Base-by-base conservation (phyloP, 2,113 vertebrate species). In the Irena cyanogastra region DNA sequence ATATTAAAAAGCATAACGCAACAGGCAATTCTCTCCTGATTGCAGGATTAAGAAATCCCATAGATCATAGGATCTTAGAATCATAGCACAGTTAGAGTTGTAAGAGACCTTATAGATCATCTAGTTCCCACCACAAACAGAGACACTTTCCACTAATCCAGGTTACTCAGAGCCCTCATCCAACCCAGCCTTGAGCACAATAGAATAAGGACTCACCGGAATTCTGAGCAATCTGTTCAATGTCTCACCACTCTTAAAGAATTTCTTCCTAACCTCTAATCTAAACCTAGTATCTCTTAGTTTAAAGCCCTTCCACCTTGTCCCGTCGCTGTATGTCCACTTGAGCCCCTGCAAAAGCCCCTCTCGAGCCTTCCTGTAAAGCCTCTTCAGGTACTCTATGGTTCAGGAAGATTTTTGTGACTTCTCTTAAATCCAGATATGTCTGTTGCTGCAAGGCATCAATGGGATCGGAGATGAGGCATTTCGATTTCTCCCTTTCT, bases 381-480 rank as follows among this genome's bases (percentile, higher is more conserved):
- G 23, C 27, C 13, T 33, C 22, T 59, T 65, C 7, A 44, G 37
- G 37, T 35, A 44, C 11, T 50, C 11, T 13, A 7, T 13, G 11
- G 5, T 4, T n/a, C 19, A 59, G 44, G 33, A 74, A 52, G 27
- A 52, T 30, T 57, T 77, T 39, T 7, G 26, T 33, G 7, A 47
- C 8, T 45, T 76, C 49, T 68, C 18, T 66, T 71, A 68, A 64
- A 64, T 64, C 16, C 18, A 49, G n/a, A 12, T 47, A 7, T 22
- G n/a, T 22, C n/a, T 75, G 17, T 26, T 79, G n/a, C 18, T 76
- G 39, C 17, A 26, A 76, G 24, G 3, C 8, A 37, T 30, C 42
- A 63, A 5, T 0, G 0, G 7, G 6, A 2, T 70, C 7, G 8
- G 13, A 39, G 21, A 35, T 11, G 14, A 13, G 13, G 6, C 7